These are phyloP conservation scores for Menidia menidia DNA, from an alignment of 2,797 vertebrate species.

Conservation along the genomic window DNA sequence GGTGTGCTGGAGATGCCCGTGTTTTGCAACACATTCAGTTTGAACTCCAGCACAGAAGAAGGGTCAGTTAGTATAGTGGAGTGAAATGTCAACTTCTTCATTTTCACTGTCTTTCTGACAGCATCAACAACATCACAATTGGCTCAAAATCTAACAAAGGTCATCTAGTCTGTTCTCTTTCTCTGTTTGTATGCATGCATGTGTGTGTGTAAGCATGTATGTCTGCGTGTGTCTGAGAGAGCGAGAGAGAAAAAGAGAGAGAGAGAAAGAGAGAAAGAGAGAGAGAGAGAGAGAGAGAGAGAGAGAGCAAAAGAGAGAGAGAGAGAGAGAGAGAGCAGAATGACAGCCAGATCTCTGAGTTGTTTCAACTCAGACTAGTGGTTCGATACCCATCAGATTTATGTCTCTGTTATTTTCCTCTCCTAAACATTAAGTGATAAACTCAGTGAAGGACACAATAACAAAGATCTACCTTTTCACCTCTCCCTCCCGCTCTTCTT, in stretches of 20 bases:
- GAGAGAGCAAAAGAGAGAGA: constrained; percentile 3
- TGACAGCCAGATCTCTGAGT: constrained; percentile 43
- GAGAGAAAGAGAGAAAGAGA: neutral
- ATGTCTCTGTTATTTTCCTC: constrained; percentile 70
- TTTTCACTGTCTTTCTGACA: constrained; percentile 63
- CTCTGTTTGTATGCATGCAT: constrained; percentile 30
- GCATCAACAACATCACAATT: constrained; percentile 59
- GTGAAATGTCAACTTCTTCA: constrained; percentile 67
- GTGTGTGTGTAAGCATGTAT: constrained; percentile 5
- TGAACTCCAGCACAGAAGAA: constrained; percentile 33
- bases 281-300: neutral
- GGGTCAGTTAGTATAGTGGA: constrained; percentile 63
- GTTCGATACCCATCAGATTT: constrained; percentile 71
- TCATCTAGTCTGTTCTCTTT: constrained; percentile 39
- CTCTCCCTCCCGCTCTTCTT: constrained; percentile 43
- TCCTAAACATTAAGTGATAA: constrained; percentile 71
- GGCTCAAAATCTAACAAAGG: constrained; percentile 61
- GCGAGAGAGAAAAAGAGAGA: no score
- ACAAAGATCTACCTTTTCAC: constrained; percentile 64
- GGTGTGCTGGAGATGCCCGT: constrained; percentile 6
- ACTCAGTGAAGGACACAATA: constrained; percentile 74
- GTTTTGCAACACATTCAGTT: constrained; percentile 21
- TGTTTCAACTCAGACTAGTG: constrained; percentile 55
- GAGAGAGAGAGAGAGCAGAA: constrained; percentile 2
- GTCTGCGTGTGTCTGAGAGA: neutral